Evolutionary conservation across 2,888 invertebrate genomes (phyloP), one percentile per base, ranked within the genome.

Genomic region (Xestia rhomboidea): DNA sequence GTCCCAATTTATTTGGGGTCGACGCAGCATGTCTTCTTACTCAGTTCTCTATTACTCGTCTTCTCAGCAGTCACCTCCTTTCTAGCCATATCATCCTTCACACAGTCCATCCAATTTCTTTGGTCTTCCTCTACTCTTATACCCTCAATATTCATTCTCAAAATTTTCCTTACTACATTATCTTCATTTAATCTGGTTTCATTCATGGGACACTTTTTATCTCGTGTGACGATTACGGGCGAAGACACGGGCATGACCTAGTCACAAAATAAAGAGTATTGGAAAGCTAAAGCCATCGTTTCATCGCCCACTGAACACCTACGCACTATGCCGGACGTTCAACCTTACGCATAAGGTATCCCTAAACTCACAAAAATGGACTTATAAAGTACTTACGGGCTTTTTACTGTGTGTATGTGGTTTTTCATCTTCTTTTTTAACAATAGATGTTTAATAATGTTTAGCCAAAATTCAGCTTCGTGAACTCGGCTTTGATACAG

Each of bases 251-350:
- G 8, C 18, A 3, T 30, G 34, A 62, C 10, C 18, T 60, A 64
- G 46, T 38, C 46, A 38, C 51, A 76, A 54, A 44, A 64, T 30
- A 68, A 49, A 49, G 70, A 78, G 63, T 82, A 77, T 84, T 88
- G 77, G 84, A 88, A 88, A 84, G 80, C 41, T 44, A 49, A 75
- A 78, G 62, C 63, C 24, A 73, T 73, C 87, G 77, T 81, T 85
- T 77, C 30, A 73, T 76, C 85, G 81, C 87, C 87, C 81, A 87
- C 87, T 67, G 38, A 11, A 6, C 62, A n/a, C 87, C 87, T 78
- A 87, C 87, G 69, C 64, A 41, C 15, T 7, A 41, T 10, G 41
- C 62, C 30, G 87, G 80, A 21, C 81, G 51, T 87, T 88, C 79
- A 88, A 88, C 87, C 64, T 68, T 24, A 67, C 73, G 24, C 54